Base-by-base conservation (phyloP, 2,888 invertebrate genomes). In the Hirudinaria manillensis region DNA sequence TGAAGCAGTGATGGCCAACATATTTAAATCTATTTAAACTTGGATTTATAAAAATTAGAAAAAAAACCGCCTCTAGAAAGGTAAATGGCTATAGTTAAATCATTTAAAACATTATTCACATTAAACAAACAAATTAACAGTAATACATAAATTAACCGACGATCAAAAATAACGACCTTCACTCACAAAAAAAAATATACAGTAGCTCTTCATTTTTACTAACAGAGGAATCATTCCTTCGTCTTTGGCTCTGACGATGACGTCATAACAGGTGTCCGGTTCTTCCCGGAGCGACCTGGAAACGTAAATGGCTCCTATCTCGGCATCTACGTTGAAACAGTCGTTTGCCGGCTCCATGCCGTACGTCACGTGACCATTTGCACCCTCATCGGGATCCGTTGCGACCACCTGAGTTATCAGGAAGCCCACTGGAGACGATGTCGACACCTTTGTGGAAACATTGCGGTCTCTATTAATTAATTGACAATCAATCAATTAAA, bases 371-470 rank as follows among this genome's bases (percentile, higher is more conserved):
- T 34, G 53, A 56, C 34, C 51, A 38, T 76, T 74, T 21, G 7
- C 27, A 34, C 55, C 73, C 13, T 65, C n/a, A 56, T 76, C 76
- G 27, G 29, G 29, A 29, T 76, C 76, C 10, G 71, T 19, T 13
- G 76, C 76, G 7, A 71, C 10, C 32, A 76, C 45, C 70, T 74
- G 19, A 56, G 67, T 45, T 16, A 76, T 34, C 27, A 61, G 34
- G 55, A 38, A 24, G 27, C 70, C 70, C n/a, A 53, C 53, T n/a
- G 68, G 71, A 29, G 72, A 72, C n/a, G 56, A 13, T 27, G 72
- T 72, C n/a, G 72, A 32, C 21, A 72, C 32, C 72, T 72, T 36
- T 32, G 16, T 10, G n/a, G 32, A 68, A 36, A 32, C 10, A 34
- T 32, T 36, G 34, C 4, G 32, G 24, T 61, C n/a, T 27, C 29